These are phyloP conservation scores for Emys orbicularis DNA, from an alignment of 2,797 vertebrate genomes.

Conservation along the genomic window DNA sequence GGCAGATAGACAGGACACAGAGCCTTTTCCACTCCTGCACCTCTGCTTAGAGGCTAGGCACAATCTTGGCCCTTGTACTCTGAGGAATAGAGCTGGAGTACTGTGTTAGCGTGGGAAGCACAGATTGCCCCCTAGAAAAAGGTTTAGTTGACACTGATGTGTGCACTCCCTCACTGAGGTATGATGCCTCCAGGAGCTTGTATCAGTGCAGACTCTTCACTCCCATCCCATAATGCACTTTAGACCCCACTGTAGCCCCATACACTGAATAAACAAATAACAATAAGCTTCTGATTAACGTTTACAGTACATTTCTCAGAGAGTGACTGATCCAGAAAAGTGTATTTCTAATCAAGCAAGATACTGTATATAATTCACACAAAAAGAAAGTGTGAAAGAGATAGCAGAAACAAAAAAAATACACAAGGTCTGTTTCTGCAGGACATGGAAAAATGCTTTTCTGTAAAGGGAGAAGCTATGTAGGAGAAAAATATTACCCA, in stretches of 20 bases:
- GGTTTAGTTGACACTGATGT: too few relatives aligned
- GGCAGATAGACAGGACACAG: too few relatives aligned
- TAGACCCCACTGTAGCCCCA: background rate
- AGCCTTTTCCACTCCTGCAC: too few relatives aligned
- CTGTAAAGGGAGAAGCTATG: background rate
- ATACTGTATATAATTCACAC: background rate
- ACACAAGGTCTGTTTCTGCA: background rate
- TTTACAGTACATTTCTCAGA: background rate
- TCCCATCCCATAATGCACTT: fast-evolving
- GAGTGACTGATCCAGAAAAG: background rate
- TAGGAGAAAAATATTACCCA: background rate
- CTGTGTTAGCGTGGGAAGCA: too few relatives aligned
- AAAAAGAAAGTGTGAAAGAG: background rate
- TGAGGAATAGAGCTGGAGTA: too few relatives aligned
- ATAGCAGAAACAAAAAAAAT: background rate
- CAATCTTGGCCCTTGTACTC: too few relatives aligned
- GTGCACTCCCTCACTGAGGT: too few relatives aligned
- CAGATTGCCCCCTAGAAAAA: too few relatives aligned
- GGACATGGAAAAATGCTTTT: background rate
- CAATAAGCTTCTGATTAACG: background rate
- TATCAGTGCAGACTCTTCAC: background rate
- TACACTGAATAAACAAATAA: background rate
- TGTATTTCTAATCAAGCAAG: background rate
- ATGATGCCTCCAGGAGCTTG: too few relatives aligned
- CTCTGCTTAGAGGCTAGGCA: too few relatives aligned